Conservation (phyloP, 2,113 vertebrate species). For the Nyctibius bracteatus region DNA sequence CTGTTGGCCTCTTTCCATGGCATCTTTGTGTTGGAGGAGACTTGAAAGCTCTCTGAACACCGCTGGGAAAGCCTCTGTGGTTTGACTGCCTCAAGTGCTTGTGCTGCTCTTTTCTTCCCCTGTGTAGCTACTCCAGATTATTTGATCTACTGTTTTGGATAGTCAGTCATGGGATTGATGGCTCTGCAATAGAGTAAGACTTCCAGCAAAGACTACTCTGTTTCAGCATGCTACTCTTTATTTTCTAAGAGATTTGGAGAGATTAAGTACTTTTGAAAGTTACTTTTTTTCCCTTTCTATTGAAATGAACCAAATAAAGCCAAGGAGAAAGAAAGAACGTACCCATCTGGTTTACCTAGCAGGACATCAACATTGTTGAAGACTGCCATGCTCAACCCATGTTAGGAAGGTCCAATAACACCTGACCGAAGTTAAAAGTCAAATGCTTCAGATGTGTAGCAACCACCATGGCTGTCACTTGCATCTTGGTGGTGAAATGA, state of each 20-base stretch:
- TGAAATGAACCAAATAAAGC: background rate
- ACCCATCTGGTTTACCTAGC: background rate
- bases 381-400: background rate
- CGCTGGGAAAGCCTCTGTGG: background rate
- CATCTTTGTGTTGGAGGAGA: background rate
- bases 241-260: background rate
- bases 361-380: fast-evolving
- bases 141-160: background rate
- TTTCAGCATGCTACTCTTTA: background rate
- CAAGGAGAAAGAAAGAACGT: background rate
- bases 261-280: background rate
- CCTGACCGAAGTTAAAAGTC: background rate
- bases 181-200: background rate
- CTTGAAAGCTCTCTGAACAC: background rate
- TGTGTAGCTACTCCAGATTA: background rate
- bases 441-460: background rate
- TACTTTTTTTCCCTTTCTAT: fast-evolving
- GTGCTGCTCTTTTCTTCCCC: background rate
- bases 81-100: background rate
- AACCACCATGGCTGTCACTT: fast-evolving
- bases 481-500: background rate
- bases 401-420: background rate
- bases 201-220: background rate
- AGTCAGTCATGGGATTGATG: background rate
- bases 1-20: background rate